phyloP scores from a whole-genome alignment of 2,797 vertebrate species.

The Typhlichthys subterraneus region DNA sequence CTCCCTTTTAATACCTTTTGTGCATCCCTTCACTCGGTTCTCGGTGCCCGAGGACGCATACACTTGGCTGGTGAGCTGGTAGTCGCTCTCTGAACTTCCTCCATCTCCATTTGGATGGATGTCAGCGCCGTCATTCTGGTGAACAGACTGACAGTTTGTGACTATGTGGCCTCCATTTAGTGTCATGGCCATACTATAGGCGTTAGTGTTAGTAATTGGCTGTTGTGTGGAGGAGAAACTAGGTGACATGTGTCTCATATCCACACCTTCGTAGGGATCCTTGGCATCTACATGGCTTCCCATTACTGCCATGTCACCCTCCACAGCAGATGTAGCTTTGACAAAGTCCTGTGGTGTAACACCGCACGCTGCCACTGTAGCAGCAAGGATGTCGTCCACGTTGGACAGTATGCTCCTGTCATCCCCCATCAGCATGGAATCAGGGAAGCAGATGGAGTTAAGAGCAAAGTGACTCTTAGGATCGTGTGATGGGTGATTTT shows the following conservation, averaged over 20 bases:
- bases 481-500: constrained; percentile 80
- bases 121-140: constrained; percentile 77
- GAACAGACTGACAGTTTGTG: constrained; percentile 79
- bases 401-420: constrained; percentile 96
- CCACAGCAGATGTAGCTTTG: constrained; percentile 84
- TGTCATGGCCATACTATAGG: constrained; percentile 82
- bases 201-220: constrained; percentile 78
- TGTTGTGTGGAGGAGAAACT: constrained; percentile 83
- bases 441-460: constrained; percentile 94
- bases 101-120: constrained; percentile 80
- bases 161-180: constrained; percentile 87
- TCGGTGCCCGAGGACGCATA: constrained; percentile 60
- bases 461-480: constrained; percentile 93
- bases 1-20: constrained; percentile 78
- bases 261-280: constrained; percentile 85
- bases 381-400: constrained; percentile 96
- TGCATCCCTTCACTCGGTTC: constrained; percentile 65
- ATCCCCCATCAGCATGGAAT: constrained; percentile 92
- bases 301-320: constrained; percentile 82
- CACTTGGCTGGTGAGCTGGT: constrained; percentile 77
- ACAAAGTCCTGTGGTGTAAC: constrained; percentile 94
- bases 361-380: constrained; percentile 93
- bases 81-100: constrained; percentile 80
- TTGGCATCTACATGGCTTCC: constrained; percentile 83
- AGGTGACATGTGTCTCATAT: constrained; percentile 83